These are phyloP conservation scores for Callopanchax toddi DNA, from an alignment of 2,113 vertebrate genomes.

Conservation along the genomic window DNA sequence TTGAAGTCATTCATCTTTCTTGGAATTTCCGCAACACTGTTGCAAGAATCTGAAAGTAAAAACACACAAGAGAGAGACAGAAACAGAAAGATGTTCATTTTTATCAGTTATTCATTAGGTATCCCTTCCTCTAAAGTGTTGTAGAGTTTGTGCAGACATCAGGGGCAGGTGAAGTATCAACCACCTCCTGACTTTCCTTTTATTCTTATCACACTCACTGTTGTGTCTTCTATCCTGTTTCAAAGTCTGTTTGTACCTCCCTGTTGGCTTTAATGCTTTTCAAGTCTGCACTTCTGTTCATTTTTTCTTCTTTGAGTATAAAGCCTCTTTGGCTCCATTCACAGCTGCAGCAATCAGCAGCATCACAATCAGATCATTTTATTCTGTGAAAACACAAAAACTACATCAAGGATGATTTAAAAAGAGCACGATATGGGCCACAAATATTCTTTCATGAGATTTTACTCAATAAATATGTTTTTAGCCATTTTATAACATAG, in stretches of 20 bases:
- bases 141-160: slow-evolving; percentile 7
- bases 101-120: background rate
- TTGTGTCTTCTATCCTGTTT: background rate
- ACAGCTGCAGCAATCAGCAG: no score
- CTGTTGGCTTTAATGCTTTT: background rate
- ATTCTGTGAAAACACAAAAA: no score
- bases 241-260: background rate
- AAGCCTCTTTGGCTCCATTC: background rate
- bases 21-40: background rate
- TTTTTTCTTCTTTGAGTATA: background rate
- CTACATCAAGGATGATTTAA: no score
- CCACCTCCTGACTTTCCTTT: slow-evolving; percentile 1
- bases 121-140: slow-evolving; percentile 11
- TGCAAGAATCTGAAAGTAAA: background rate
- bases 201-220: background rate
- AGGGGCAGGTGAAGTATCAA: background rate
- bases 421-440: no score
- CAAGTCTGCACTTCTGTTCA: background rate
- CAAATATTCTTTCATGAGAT: no score
- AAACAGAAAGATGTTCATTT: no score
- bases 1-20: background rate
- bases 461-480: no score
- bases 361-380: no score
- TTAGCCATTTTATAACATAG: no score
- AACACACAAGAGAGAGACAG: background rate